phyloP scores from a whole-genome alignment of 2,797 vertebrate species.

The Pipistrellus pipistrellus region DNA sequence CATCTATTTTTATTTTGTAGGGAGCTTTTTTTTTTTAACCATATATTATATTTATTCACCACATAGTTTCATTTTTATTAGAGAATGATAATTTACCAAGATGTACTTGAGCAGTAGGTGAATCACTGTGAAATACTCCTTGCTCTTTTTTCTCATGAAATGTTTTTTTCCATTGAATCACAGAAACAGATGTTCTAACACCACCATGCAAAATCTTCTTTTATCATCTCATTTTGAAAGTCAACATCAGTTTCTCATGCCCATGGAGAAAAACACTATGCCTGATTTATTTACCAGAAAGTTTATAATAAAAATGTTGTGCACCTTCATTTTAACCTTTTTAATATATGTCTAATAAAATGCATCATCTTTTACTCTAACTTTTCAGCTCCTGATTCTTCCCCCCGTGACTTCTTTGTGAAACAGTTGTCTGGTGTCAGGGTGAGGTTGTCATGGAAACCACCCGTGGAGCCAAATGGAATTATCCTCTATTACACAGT shows the following conservation, averaged over 20 bases:
- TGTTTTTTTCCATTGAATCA: conserved; percentile 89
- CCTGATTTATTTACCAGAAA: conserved; percentile 76
- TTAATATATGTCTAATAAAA: conserved; percentile 79
- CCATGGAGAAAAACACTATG: conserved; percentile 71
- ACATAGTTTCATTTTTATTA: conserved; percentile 84
- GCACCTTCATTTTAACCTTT: conserved; percentile 53
- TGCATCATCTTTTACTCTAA: conserved; percentile 71
- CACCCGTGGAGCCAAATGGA: conserved; percentile 95
- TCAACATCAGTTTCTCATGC: conserved; percentile 82
- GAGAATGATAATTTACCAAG: conserved; percentile 71
- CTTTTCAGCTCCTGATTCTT: conserved; percentile 95
- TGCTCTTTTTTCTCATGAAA: conserved; percentile 89
- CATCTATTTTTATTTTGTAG: conserved; percentile 67
- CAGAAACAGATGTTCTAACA: conserved; percentile 90
- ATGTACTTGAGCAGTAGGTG: conserved; percentile 84
- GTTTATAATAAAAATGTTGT: conserved; percentile 74
- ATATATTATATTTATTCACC: conserved; percentile 77
- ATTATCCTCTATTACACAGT: conserved; percentile 96
- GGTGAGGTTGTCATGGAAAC: conserved; percentile 96
- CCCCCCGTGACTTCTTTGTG: conserved; percentile 93
- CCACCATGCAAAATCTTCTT: conserved; percentile 89
- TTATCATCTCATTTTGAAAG: conserved; percentile 86
- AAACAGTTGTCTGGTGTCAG: conserved; percentile 95
- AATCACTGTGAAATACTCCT: conserved; percentile 84
- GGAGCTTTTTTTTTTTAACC: conserved; percentile 74